Conservation (phyloP, 2,888 invertebrate genomes). For the Cheilosia impressa region DNA sequence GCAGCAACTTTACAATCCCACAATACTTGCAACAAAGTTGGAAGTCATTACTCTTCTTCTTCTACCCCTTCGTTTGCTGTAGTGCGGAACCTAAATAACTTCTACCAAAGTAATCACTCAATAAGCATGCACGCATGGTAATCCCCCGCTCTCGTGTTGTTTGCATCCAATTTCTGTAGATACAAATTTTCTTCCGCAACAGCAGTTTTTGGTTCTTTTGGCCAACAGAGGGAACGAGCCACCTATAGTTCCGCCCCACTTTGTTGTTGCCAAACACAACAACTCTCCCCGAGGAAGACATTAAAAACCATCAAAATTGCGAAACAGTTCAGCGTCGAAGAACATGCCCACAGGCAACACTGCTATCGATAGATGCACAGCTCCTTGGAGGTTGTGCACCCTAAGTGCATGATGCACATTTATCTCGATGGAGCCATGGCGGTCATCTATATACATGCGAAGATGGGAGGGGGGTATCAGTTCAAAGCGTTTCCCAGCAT, state of each 20-base stretch:
- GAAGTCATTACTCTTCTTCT: conserved; percentile 64
- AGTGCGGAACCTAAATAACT: conserved; percentile 28
- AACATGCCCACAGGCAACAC: conserved; percentile 45
- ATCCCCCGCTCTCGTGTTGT: conserved; percentile 25
- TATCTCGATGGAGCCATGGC: conserved; percentile 58
- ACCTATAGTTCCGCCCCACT: not conserved
- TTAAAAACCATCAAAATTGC: conserved; percentile 69
- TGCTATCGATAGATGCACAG: not conserved
- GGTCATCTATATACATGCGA: conserved; percentile 36
- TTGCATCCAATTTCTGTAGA: conserved; percentile 46
- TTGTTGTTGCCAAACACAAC: conserved; percentile 15
- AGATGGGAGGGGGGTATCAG: conserved; percentile 35
- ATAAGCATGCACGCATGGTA: conserved; percentile 55
- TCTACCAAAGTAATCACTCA: conserved; percentile 67
- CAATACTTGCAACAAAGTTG: conserved; percentile 66
- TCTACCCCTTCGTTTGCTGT: conserved; percentile 3
- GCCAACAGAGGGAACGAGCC: conserved; percentile 24
- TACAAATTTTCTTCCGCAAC: conserved; percentile 71
- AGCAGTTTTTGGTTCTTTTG: conserved; percentile 58
- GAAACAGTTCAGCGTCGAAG: conserved; percentile 63
- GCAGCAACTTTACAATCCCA: conserved; percentile 47
- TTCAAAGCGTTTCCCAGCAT: conserved; percentile 57
- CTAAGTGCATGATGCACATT: conserved; percentile 59
- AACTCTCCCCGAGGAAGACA: conserved; percentile 48
- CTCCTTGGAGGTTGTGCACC: conserved; percentile 19